These are phyloP conservation scores for Ciconia maguari DNA, from an alignment of 2,113 vertebrate genomes.

Conservation along the genomic window DNA sequence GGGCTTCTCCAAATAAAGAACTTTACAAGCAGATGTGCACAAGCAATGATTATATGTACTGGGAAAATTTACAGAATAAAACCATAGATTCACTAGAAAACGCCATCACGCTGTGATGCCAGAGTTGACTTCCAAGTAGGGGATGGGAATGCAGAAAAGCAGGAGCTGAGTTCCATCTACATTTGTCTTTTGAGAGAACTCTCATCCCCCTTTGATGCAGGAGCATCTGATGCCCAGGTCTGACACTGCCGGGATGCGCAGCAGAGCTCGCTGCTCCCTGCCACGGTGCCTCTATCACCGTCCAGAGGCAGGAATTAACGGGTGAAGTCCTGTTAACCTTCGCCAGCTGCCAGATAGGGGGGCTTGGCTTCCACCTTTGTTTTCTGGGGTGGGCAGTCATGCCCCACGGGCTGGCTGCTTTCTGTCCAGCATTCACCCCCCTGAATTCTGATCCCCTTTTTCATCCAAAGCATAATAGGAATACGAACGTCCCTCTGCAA, in stretches of 20 bases:
- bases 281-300: neutral
- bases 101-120: neutral
- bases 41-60: neutral
- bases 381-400: neutral
- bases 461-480: neutral
- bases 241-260: neutral
- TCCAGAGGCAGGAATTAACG: neutral
- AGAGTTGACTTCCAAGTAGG: neutral
- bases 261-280: fast-evolving
- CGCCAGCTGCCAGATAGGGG: neutral
- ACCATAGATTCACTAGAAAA: neutral
- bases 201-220: neutral
- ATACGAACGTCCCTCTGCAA: neutral
- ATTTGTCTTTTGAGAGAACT: neutral
- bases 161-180: neutral
- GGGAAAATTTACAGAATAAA: neutral
- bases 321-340: neutral
- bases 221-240: neutral
- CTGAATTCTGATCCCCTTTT: neutral
- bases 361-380: neutral
- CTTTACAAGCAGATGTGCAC: neutral
- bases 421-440: neutral
- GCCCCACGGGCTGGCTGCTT: neutral
- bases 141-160: neutral
- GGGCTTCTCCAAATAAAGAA: neutral